phyloP scores from a whole-genome alignment of 2,888 invertebrate species.

The Trissolcus japonicus region DNA sequence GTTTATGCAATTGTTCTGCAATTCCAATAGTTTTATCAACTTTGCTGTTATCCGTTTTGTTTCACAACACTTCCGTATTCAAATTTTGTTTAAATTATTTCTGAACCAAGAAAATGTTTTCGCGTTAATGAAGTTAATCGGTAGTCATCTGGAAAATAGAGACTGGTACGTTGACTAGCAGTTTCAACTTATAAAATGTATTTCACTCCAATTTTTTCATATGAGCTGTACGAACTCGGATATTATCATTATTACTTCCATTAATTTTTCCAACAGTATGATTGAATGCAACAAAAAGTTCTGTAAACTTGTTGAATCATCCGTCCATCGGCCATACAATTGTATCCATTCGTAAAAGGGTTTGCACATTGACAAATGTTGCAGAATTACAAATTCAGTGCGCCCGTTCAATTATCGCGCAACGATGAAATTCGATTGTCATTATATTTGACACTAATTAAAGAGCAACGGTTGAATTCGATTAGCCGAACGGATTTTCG shows the following conservation, averaged over 20 bases:
- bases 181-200: not conserved
- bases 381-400: too few relatives aligned
- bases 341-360: too few relatives aligned
- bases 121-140: constrained; percentile 37
- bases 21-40: constrained; percentile 39
- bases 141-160: constrained; percentile 12
- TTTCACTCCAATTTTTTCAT: too few relatives aligned
- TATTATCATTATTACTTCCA: too few relatives aligned
- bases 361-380: too few relatives aligned
- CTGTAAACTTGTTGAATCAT: too few relatives aligned
- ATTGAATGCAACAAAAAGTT: too few relatives aligned
- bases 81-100: constrained; percentile 12
- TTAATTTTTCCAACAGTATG: too few relatives aligned
- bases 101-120: constrained; percentile 14
- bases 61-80: constrained; percentile 5
- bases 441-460: constrained; percentile 15
- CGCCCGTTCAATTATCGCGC: not conserved
- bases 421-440: constrained; percentile 14
- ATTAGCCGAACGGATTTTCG: constrained; percentile 8
- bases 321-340: too few relatives aligned
- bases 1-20: constrained; percentile 41
- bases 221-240: too few relatives aligned
- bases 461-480: constrained; percentile 14
- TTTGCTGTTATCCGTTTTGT: constrained; percentile 39
- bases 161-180: not conserved